These are phyloP conservation scores for Nudaria mundana DNA, from an alignment of 2,888 invertebrate species.

Conservation along the genomic window DNA sequence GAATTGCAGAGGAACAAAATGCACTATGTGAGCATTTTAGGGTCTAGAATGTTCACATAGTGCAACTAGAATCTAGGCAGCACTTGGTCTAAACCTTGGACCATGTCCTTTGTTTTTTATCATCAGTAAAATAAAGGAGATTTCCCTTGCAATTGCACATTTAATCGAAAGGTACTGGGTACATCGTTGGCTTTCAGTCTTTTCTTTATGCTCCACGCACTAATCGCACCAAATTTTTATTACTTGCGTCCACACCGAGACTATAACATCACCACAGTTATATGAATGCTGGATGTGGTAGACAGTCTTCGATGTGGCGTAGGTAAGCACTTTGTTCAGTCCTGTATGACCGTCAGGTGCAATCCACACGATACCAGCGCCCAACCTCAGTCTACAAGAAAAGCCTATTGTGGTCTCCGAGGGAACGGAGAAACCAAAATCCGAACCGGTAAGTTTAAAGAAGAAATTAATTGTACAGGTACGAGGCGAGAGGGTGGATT, in stretches of 20 bases:
- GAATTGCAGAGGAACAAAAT: too few relatives aligned
- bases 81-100: too few relatives aligned
- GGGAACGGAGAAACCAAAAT: constrained; percentile 31
- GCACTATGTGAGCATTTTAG: too few relatives aligned
- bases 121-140: too few relatives aligned
- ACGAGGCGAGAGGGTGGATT: too few relatives aligned
- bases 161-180: background rate
- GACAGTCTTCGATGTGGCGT: constrained; percentile 45
- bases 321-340: constrained; percentile 52
- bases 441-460: constrained; percentile 46
- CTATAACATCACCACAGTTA: constrained; percentile 10
- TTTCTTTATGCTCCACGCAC: constrained; percentile 37
- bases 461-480: too few relatives aligned
- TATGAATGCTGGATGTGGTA: constrained; percentile 17
- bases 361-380: constrained; percentile 93
- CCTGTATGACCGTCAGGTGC: constrained; percentile 81
- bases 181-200: background rate
- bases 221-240: constrained; percentile 16
- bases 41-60: too few relatives aligned
- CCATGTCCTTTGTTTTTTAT: too few relatives aligned
- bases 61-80: too few relatives aligned
- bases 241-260: constrained; percentile 23
- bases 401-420: constrained; percentile 80
- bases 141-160: too few relatives aligned
- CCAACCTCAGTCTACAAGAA: constrained; percentile 87